These are phyloP conservation scores for Ganaspis sp. DNA, from an alignment of 1,140 invertebrate genomes.

Conservation along the genomic window DNA sequence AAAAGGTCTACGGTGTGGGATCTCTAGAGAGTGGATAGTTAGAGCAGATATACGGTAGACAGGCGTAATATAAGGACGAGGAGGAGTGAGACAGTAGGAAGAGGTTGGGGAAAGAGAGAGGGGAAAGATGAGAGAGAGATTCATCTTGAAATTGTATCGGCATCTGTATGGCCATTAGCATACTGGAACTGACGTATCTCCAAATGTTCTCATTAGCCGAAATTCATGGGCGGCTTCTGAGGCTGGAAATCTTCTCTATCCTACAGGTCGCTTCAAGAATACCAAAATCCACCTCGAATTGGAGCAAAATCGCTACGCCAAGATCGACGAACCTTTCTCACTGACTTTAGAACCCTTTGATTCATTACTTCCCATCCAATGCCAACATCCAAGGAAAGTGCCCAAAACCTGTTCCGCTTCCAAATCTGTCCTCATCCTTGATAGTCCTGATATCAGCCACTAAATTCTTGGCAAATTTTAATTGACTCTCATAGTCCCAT, in stretches of 20 bases:
- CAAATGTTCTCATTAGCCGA: constrained; percentile 77
- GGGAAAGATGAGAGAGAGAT: constrained; percentile 64
- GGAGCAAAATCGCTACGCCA: constrained; percentile 22
- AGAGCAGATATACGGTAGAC: constrained; percentile 72
- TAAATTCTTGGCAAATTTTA: constrained; percentile 29
- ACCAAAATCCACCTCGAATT: constrained; percentile 1
- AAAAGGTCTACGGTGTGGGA: constrained; percentile 53
- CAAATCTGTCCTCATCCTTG: constrained; percentile 1
- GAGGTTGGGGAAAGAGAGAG: constrained; percentile 38
- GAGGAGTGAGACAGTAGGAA: constrained; percentile 49
- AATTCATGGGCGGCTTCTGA: constrained; percentile 76
- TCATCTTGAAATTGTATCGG: constrained; percentile 77
- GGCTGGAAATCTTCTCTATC: constrained; percentile 48
- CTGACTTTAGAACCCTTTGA: constrained; percentile 24
- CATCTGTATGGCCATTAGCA: constrained; percentile 77
- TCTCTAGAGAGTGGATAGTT: constrained; percentile 68
- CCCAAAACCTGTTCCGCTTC: constrained; percentile 28
- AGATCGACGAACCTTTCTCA: constrained; percentile 31
- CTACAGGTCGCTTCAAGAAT: constrained; percentile 39
- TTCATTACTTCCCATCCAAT: constrained; percentile 9
- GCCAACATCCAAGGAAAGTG: constrained; percentile 22
- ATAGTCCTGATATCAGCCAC: constrained; percentile 26
- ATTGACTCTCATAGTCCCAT: constrained; percentile 31
- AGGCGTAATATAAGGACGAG: constrained; percentile 70
- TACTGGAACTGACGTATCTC: constrained; percentile 77